Conservation (phyloP, 2,888 invertebrate genomes). For the Cheilosia grossa region DNA sequence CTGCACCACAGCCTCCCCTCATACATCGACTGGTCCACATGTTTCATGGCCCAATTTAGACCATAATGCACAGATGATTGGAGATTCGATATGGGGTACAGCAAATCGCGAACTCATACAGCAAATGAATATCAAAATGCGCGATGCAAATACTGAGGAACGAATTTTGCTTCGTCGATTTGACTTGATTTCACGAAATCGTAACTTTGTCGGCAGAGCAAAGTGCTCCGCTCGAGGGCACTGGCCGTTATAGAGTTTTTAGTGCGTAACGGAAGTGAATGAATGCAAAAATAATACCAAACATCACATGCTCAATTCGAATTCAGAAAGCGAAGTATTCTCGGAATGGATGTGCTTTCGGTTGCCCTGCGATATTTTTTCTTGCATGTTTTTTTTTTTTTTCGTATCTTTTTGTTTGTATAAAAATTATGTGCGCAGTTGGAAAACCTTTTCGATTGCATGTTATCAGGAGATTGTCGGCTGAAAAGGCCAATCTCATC, state of each 20-base stretch:
- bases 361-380: background rate
- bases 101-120: constrained; percentile 5
- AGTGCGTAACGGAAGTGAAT: constrained; percentile 64
- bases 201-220: background rate
- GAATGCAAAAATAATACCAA: constrained; percentile 48
- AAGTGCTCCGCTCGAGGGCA: constrained; percentile 25
- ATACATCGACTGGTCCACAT: constrained; percentile 9
- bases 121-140: constrained; percentile 24
- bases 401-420: background rate
- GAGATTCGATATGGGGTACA: background rate
- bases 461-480: constrained; percentile 36
- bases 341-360: constrained; percentile 18
- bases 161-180: background rate
- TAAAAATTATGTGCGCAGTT: background rate
- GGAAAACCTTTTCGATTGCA: constrained; percentile 40
- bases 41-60: constrained; percentile 30
- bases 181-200: constrained; percentile 3
- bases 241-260: constrained; percentile 45
- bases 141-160: constrained; percentile 19
- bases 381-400: constrained; percentile 8
- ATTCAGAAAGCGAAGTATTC: constrained; percentile 39
- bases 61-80: constrained; percentile 50
- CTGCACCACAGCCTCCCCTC: background rate
- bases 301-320: constrained; percentile 40
- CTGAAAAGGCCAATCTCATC: constrained; percentile 14